phyloP scores from a whole-genome alignment of 2,797 vertebrate species.

The Pseudomugil tenellus region DNA sequence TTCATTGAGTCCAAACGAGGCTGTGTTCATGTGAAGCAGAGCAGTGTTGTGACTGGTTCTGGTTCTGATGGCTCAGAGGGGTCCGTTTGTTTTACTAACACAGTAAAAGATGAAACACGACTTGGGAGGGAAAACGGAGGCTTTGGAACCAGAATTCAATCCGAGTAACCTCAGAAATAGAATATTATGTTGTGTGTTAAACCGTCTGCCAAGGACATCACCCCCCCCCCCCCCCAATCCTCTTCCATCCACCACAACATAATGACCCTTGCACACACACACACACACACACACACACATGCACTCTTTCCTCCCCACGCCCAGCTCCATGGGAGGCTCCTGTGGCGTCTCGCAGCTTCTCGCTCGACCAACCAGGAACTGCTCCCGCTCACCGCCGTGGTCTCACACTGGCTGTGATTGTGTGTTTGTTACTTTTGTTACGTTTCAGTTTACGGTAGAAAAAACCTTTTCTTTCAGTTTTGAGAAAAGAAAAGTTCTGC shows the following conservation, averaged over 20 bases:
- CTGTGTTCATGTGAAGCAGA: background rate
- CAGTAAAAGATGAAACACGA: background rate
- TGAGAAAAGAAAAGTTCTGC: background rate
- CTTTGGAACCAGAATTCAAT: background rate
- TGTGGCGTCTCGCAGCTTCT: conserved; percentile 71
- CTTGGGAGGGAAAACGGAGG: background rate
- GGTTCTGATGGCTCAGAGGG: too few relatives aligned
- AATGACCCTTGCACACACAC: conserved; percentile 15
- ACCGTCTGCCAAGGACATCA: conserved; percentile 53
- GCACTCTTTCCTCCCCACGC: conserved; percentile 56
- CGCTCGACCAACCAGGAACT: conserved; percentile 66
- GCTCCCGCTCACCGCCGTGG: conserved; percentile 51
- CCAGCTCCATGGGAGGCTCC: conserved; percentile 68
- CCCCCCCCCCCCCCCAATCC: conserved; percentile 1
- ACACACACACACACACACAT: conserved; percentile 44
- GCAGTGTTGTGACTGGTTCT: background rate
- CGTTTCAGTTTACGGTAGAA: background rate
- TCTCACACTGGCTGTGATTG: conserved; percentile 27
- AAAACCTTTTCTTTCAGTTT: background rate
- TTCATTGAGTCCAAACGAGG: background rate
- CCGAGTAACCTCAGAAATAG: conserved; percentile 12
- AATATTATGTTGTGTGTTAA: conserved; percentile 37
- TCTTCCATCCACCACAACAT: conserved; percentile 22
- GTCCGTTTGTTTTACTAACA: background rate
- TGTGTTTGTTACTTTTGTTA: conserved; percentile 13